phyloP scores from a whole-genome alignment of 2,888 invertebrate genomes.

The Drosophila mercatorum region DNA sequence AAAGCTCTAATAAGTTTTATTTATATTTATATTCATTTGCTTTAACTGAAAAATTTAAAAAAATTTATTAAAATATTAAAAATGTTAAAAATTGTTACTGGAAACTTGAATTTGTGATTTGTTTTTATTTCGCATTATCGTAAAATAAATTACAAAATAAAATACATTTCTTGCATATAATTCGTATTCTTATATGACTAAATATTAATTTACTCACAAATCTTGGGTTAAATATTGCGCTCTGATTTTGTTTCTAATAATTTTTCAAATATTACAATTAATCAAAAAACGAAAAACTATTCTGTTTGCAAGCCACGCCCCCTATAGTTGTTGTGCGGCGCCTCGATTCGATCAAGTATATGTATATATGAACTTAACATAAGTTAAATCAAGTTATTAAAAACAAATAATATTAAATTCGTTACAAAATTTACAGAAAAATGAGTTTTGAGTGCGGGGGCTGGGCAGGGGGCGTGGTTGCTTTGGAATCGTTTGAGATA shows the following conservation, averaged over 20 bases:
- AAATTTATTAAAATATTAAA: no score
- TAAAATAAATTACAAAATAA: slow-evolving; percentile 82
- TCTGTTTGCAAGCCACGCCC: slow-evolving; percentile 24
- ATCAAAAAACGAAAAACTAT: slow-evolving; percentile 37
- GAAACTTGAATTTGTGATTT: slow-evolving; percentile 51
- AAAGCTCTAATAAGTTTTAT: no score
- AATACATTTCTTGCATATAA: slow-evolving; percentile 69
- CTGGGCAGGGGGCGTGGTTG: slow-evolving; percentile 15
- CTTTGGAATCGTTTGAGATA: slow-evolving; percentile 52
- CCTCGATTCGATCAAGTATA: slow-evolving; percentile 20
- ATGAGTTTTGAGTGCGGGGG: neutral
- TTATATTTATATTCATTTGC: no score
- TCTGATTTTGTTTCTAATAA: slow-evolving; percentile 10
- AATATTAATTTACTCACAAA: slow-evolving; percentile 74
- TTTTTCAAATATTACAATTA: slow-evolving; percentile 37
- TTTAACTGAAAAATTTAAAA: no score
- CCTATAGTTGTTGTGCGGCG: slow-evolving; percentile 43
- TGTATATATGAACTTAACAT: slow-evolving; percentile 37
- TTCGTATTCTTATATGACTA: slow-evolving; percentile 67
- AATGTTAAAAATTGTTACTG: no score
- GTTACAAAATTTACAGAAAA: slow-evolving; percentile 59
- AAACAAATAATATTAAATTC: slow-evolving; percentile 56
- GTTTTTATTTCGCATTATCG: slow-evolving; percentile 71
- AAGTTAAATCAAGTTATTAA: slow-evolving; percentile 29
- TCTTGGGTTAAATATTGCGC: slow-evolving; percentile 76